Evolutionary conservation across 2,888 invertebrate genomes (phyloP).

Genomic region (Acleris holmiana): DNA sequence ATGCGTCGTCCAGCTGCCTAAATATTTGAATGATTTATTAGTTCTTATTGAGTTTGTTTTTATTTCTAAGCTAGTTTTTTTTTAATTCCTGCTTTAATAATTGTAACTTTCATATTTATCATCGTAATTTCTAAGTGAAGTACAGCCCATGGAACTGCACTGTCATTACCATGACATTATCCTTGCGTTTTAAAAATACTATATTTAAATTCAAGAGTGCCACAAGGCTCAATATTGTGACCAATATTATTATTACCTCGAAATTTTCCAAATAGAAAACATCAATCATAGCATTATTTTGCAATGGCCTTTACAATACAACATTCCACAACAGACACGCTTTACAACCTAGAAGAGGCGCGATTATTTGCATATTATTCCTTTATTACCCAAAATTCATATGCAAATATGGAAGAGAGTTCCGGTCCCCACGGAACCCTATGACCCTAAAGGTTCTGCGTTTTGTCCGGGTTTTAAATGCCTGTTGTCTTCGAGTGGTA

Average conservation of each 20-base stretch:
- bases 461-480: conserved; percentile 15
- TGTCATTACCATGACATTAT: no score
- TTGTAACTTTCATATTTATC: no score
- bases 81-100: no score
- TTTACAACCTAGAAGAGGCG: conserved; percentile 31
- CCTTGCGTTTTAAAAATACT: no score
- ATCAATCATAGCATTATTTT: neutral
- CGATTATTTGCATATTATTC: conserved; percentile 34
- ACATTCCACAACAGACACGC: conserved; percentile 2
- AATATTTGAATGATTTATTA: no score
- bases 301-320: conserved; percentile 4
- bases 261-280: no score
- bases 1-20: no score
- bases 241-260: neutral
- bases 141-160: no score
- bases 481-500: conserved; percentile 15
- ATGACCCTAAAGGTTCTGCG: conserved; percentile 21
- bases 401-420: conserved; percentile 28
- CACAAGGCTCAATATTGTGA: neutral
- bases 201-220: neutral
- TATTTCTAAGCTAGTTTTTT: no score
- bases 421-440: conserved; percentile 22
- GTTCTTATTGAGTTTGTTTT: no score
- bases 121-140: no score
- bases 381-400: conserved; percentile 35